Evolutionary conservation across 2,113 vertebrate species (phyloP).

Genomic region (Aptenodytes forsteri): DNA sequence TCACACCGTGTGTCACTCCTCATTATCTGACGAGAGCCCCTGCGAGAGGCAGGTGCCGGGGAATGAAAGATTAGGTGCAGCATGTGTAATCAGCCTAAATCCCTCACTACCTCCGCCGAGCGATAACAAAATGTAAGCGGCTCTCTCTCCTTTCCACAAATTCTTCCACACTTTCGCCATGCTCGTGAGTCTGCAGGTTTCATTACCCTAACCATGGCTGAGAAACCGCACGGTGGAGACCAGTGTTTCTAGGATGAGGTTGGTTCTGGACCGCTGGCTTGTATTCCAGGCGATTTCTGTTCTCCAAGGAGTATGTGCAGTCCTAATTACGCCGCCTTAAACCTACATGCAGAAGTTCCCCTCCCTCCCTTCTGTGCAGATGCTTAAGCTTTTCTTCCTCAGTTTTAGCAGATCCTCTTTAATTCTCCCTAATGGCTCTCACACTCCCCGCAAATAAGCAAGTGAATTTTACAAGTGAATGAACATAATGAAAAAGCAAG

Average conservation of each 20-base stretch:
- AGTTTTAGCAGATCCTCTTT: background rate
- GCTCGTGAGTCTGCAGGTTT: background rate
- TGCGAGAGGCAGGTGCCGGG: slow-evolving; percentile 18
- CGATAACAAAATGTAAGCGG: background rate
- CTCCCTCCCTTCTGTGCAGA: background rate
- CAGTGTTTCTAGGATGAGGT: slow-evolving; percentile 38
- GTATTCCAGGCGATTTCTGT: slow-evolving; percentile 23
- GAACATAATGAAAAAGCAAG: background rate
- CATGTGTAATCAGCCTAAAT: slow-evolving; percentile 31
- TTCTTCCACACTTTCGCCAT: background rate
- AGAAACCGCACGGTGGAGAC: slow-evolving; percentile 1
- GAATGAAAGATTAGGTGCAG: slow-evolving; percentile 35
- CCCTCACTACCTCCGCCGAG: background rate
- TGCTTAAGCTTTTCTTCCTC: slow-evolving; percentile 27
- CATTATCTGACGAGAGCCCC: background rate
- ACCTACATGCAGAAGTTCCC: background rate
- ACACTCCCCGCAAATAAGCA: background rate
- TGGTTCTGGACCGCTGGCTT: slow-evolving; percentile 34
- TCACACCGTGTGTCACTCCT: slow-evolving; percentile 23
- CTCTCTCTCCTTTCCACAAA: background rate
- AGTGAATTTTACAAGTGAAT: background rate
- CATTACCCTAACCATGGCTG: slow-evolving; percentile 38
- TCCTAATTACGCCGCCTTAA: background rate
- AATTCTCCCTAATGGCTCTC: background rate
- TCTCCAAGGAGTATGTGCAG: slow-evolving; percentile 1